Conservation (phyloP, 2,797 vertebrate genomes). For the Antennarius maculatus region DNA sequence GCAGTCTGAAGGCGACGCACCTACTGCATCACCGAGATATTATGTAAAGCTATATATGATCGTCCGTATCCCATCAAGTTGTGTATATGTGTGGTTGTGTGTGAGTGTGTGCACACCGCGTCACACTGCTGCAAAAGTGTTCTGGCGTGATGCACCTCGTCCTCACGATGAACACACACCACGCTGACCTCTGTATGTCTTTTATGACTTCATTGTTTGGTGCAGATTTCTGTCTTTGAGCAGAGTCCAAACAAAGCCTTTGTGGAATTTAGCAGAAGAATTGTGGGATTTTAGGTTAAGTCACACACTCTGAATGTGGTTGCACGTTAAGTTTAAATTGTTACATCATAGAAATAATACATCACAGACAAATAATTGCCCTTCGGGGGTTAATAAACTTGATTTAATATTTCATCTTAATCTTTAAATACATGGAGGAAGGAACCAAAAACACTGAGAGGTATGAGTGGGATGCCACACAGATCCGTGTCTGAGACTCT, state of each 20-base stretch:
- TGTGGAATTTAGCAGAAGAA: not conserved
- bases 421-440: too few species aligned
- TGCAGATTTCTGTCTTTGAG: slow-evolving; percentile 11
- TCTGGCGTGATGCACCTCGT: slow-evolving; percentile 4
- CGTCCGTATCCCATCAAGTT: not conserved
- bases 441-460: slow-evolving; percentile 6
- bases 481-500: slow-evolving; percentile 15
- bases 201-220: slow-evolving; percentile 4
- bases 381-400: too few species aligned
- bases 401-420: too few species aligned
- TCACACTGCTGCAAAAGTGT: slow-evolving; percentile 4
- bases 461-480: slow-evolving; percentile 45
- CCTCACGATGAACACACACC: too few species aligned
- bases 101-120: slow-evolving; percentile 26
- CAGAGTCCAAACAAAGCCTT: not conserved
- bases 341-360: slow-evolving; percentile 7
- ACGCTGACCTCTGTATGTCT: slow-evolving; percentile 1
- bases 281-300: not conserved
- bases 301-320: not conserved
- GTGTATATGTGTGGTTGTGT: slow-evolving; percentile 14
- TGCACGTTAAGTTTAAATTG: not conserved
- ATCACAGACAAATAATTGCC: too few species aligned
- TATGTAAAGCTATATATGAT: too few species aligned
- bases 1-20: too few species aligned
- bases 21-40: too few species aligned